phyloP scores from a whole-genome alignment of 1,140 invertebrate species.

The Ridgeia piscesae region DNA sequence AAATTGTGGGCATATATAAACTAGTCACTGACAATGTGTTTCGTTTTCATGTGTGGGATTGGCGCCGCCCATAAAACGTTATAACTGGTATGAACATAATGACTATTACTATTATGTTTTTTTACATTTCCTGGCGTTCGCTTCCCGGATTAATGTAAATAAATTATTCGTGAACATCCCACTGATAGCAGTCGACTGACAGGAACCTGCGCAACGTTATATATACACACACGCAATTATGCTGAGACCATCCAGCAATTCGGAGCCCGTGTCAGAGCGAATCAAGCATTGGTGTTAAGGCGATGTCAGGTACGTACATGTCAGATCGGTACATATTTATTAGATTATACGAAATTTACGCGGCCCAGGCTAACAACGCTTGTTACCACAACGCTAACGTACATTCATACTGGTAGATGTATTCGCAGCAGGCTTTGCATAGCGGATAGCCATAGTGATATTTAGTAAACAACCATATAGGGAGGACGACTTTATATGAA shows the following conservation, averaged over 20 bases:
- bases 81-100: not conserved
- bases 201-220: not conserved
- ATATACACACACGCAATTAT: not conserved
- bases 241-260: not conserved
- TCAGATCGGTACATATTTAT: not conserved
- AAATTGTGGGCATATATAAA: too few relatives aligned
- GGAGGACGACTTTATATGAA: not conserved
- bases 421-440: not conserved
- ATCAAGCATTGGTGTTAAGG: not conserved
- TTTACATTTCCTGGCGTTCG: not conserved
- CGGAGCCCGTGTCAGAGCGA: not conserved
- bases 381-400: not conserved
- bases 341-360: not conserved
- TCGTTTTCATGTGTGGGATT: not conserved
- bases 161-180: not conserved
- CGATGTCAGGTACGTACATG: not conserved
- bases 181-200: not conserved
- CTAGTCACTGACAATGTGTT: not conserved
- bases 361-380: not conserved
- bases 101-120: not conserved
- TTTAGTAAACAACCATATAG: not conserved
- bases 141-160: not conserved
- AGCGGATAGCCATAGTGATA: not conserved
- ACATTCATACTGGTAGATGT: not conserved
- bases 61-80: not conserved